Percentiles rank a stretch among this genome's conserved stretches.
phyloP scores from a whole-genome alignment of 2,113 vertebrate genomes.

The Actenoides lindsayi region DNA sequence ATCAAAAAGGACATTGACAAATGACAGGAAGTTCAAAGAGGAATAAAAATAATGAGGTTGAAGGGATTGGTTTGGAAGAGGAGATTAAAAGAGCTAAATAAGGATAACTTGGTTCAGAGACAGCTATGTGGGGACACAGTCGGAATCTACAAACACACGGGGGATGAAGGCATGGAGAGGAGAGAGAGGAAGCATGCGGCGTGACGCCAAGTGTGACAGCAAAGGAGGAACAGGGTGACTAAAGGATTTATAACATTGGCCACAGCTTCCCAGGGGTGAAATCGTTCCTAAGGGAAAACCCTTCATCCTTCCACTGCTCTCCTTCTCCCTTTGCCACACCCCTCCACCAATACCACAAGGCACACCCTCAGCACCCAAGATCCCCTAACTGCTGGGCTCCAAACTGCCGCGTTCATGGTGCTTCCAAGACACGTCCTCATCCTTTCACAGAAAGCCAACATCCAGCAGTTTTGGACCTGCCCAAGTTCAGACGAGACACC shows the following conservation, averaged over 20 bases:
- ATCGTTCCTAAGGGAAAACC: not conserved
- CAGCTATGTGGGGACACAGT: not conserved
- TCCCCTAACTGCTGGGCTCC: accelerated
- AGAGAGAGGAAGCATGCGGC: not conserved
- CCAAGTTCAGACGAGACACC: not conserved
- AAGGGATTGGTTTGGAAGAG: not conserved
- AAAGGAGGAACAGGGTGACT: not conserved
- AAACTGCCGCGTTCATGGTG: accelerated
- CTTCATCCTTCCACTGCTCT: not conserved
- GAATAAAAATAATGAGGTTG: not conserved
- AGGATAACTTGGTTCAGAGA: not conserved
- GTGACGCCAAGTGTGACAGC: not conserved
- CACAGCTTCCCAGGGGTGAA: not conserved
- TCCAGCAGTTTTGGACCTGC: not conserved
- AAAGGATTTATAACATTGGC: not conserved
- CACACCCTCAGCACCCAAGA: not conserved
- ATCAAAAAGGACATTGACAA: not conserved
- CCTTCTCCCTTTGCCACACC: not conserved
- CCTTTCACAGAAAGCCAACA: not conserved
- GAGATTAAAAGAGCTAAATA: conserved; percentile 41
- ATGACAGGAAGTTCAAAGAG: not conserved
- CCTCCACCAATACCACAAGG: not conserved
- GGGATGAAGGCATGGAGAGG: not conserved
- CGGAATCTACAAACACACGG: not conserved
- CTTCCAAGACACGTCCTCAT: not conserved